Evolutionary conservation across 2,888 invertebrate genomes (phyloP).

Genomic region (Euproctis similis): DNA sequence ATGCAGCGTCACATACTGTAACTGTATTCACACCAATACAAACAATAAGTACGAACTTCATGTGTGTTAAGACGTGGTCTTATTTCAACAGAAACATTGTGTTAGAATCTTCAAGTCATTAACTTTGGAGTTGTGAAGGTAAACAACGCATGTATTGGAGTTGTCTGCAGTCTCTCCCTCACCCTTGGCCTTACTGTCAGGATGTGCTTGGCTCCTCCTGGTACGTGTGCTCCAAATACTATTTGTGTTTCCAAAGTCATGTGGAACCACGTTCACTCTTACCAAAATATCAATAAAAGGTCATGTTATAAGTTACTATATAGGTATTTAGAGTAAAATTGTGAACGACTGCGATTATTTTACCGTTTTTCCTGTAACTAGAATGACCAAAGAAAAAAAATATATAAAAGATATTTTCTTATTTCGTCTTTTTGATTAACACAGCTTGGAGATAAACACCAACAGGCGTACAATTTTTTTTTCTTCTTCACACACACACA

Average conservation of each 20-base stretch:
- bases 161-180: conserved; percentile 20
- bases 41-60: conserved; percentile 1
- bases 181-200: conserved; percentile 6
- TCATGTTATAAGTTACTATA: too few species aligned
- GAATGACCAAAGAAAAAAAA: background rate
- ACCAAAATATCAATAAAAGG: conserved; percentile 2
- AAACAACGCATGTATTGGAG: conserved; percentile 21
- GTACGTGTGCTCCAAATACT: conserved; percentile 12
- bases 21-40: conserved; percentile 4
- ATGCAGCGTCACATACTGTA: conserved; percentile 1
- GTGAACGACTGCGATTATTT: conserved; percentile 1
- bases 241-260: conserved; percentile 13
- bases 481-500: too few species aligned
- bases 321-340: background rate
- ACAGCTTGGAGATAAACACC: conserved; percentile 2
- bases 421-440: conserved; percentile 5
- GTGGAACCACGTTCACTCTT: conserved; percentile 1
- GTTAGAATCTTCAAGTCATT: conserved; percentile 17
- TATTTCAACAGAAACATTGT: conserved; percentile 6
- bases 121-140: conserved; percentile 10
- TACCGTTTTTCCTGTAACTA: conserved; percentile 1
- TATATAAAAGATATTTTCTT: background rate
- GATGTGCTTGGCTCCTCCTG: conserved; percentile 10
- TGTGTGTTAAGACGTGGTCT: conserved; percentile 2
- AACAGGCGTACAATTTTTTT: conserved; percentile 9